Evolutionary conservation across 2,113 vertebrate species (phyloP).

Genomic region (Pseudopipra pipra): DNA sequence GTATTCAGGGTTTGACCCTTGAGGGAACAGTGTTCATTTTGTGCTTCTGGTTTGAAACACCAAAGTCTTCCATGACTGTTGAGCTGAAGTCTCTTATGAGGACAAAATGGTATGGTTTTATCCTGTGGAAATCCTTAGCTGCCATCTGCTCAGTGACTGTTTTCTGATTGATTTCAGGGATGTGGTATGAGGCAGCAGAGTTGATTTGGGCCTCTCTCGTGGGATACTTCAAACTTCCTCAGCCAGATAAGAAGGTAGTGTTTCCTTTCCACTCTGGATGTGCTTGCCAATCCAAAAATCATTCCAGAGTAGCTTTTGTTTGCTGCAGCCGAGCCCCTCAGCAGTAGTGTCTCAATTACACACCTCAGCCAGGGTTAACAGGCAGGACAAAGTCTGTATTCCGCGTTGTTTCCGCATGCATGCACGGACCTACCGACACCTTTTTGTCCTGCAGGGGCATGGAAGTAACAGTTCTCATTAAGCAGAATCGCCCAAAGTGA

Average conservation of each 20-base stretch:
- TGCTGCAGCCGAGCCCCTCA: neutral
- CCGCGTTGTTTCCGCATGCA: neutral
- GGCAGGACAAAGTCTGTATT: neutral
- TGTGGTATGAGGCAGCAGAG: slow-evolving; percentile 93
- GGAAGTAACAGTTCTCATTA: neutral
- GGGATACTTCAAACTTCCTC: slow-evolving; percentile 86
- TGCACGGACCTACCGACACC: neutral
- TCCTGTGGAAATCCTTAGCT: neutral
- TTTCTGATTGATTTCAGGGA: slow-evolving; percentile 73
- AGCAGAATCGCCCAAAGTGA: neutral
- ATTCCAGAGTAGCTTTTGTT: neutral
- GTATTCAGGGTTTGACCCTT: neutral
- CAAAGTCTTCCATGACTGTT: neutral
- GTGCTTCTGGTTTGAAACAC: neutral
- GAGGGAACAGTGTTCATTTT: neutral
- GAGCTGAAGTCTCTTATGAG: neutral
- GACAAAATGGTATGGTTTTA: neutral
- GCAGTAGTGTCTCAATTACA: neutral
- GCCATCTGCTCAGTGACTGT: neutral
- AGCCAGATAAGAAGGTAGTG: slow-evolving; percentile 90
- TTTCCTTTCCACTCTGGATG: neutral
- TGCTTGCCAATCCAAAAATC: neutral
- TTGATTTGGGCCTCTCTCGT: slow-evolving; percentile 87
- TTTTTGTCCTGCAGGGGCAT: neutral
- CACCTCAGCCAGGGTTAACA: neutral